Conservation (phyloP, 2,113 vertebrate species). For the Paramormyrops kingsleyae region DNA sequence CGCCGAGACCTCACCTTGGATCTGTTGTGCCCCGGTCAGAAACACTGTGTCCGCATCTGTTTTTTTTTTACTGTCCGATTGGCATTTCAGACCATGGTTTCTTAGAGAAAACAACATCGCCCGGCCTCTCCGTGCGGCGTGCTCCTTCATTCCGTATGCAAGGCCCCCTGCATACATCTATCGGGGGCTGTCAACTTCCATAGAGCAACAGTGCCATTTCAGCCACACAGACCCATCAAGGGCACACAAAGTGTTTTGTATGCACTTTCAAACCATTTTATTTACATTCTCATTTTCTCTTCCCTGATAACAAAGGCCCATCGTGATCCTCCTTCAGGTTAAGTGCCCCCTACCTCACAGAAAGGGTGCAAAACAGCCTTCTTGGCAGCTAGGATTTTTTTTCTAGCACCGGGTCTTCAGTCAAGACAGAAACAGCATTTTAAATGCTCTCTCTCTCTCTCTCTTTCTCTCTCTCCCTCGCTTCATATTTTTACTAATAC, state of each 20-base stretch:
- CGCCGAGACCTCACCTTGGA: slow-evolving; percentile 37
- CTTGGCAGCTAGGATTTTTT: not conserved
- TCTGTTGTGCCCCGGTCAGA: slow-evolving; percentile 44
- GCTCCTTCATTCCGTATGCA: not conserved
- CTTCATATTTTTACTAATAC: not conserved
- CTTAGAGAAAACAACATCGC: slow-evolving; percentile 16
- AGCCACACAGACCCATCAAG: not conserved
- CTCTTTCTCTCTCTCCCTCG: not conserved
- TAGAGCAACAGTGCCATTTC: not conserved
- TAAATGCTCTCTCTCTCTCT: not conserved
- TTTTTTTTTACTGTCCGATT: slow-evolving; percentile 35
- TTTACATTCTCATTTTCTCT: not conserved
- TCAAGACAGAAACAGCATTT: not conserved
- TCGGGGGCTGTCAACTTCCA: not conserved
- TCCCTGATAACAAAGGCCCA: not conserved
- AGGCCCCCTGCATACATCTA: not conserved
- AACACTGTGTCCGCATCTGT: slow-evolving; percentile 39
- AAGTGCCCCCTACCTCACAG: not conserved
- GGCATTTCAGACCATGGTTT: slow-evolving; percentile 35
- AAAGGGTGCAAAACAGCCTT: not conserved
- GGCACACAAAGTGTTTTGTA: not conserved
- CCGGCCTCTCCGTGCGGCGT: not conserved
- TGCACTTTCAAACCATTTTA: not conserved
- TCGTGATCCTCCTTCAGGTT: not conserved
- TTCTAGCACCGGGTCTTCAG: not conserved